Evolutionary conservation across 2,113 vertebrate genomes (phyloP).

Genomic region (Corythornis vintsioides): DNA sequence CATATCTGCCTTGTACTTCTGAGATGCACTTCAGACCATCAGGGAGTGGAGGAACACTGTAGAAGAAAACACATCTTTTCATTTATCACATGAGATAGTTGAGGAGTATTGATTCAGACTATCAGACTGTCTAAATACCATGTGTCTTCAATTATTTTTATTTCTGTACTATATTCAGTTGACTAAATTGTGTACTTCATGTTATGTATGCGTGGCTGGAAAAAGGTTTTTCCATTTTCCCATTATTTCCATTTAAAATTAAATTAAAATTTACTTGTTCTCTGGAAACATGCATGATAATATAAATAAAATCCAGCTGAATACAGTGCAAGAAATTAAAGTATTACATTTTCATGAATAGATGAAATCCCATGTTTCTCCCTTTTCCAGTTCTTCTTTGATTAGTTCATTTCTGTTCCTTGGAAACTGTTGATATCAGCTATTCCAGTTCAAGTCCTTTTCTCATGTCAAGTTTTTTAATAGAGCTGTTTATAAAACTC

Average conservation of each 20-base stretch:
- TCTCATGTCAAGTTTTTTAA: not conserved
- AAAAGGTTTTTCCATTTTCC: not conserved
- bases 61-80: not conserved
- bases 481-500: not conserved
- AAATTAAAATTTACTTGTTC: not conserved
- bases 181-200: not conserved
- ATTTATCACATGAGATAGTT: not conserved
- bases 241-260: not conserved
- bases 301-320: not conserved
- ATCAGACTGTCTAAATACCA: not conserved
- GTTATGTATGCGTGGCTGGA: not conserved
- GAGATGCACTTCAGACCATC: not conserved
- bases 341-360: not conserved
- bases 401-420: not conserved
- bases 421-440: not conserved
- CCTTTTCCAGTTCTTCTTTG: not conserved
- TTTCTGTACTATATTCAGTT: not conserved
- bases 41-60: not conserved
- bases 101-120: rapidly evolving
- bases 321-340: not conserved
- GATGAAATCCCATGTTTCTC: not conserved
- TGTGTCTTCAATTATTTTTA: not conserved
- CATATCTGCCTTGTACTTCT: not conserved
- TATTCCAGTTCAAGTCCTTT: not conserved
- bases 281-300: not conserved